A percentile compares a stretch with the other conserved stretches of the same genome.
Conservation (phyloP, 2,113 vertebrate genomes). For the Patagioenas fasciata region DNA sequence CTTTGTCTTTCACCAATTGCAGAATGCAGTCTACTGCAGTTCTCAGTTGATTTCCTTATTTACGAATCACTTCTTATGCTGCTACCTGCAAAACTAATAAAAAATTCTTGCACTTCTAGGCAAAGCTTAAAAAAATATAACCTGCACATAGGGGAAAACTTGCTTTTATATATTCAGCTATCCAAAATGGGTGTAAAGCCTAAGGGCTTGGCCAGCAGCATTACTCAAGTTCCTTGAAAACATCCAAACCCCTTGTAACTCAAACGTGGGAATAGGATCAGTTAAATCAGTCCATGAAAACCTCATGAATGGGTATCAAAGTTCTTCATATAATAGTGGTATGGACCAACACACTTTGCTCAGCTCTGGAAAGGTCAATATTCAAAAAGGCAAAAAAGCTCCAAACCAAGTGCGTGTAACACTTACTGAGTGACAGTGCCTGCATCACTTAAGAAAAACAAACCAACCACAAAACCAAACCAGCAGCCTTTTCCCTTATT, state of each 20-base stretch:
- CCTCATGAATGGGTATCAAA: background rate
- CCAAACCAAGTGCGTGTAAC: background rate
- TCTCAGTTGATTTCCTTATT: background rate
- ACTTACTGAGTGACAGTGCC: background rate
- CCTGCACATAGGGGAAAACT: background rate
- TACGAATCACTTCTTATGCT: background rate
- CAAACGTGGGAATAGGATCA: background rate
- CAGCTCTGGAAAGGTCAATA: background rate
- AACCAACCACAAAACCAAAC: background rate
- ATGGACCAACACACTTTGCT: background rate
- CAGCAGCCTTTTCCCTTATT: background rate
- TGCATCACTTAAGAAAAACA: background rate
- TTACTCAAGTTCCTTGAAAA: background rate
- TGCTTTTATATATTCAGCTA: background rate
- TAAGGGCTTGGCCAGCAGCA: background rate
- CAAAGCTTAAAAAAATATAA: background rate
- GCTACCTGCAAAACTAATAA: background rate
- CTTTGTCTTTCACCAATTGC: background rate
- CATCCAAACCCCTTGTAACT: background rate
- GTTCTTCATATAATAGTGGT: background rate
- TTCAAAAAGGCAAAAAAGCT: background rate
- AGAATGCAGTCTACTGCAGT: background rate
- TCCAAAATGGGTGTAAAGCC: background rate
- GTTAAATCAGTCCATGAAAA: background rate
- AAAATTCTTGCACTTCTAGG: background rate